phyloP scores from a whole-genome alignment of 1,140 invertebrate species.

The Tetramorium alpestre region DNA sequence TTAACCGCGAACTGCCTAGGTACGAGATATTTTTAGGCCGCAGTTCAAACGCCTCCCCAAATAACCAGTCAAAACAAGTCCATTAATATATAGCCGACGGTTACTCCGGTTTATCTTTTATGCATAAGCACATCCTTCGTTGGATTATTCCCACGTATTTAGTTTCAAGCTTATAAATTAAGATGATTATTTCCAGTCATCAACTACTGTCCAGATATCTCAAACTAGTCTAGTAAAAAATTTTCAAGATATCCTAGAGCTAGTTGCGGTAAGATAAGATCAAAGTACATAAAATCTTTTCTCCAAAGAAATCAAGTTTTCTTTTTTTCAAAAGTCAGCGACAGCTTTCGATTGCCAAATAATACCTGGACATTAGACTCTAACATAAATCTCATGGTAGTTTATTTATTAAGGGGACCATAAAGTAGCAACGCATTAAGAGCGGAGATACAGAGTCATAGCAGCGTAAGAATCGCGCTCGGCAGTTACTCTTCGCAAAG shows the following conservation, averaged over 20 bases:
- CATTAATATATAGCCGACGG: conserved; percentile 62
- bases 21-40: conserved; percentile 67
- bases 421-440: conserved; percentile 33
- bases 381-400: neutral
- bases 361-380: neutral
- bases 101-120: conserved; percentile 48
- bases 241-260: neutral
- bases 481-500: conserved; percentile 40
- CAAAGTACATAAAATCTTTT: neutral
- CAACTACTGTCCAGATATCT: neutral
- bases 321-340: neutral
- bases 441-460: conserved; percentile 39
- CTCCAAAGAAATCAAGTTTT: neutral
- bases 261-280: neutral
- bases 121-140: conserved; percentile 33
- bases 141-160: conserved; percentile 34
- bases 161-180: neutral
- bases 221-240: neutral
- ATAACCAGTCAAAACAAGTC: conserved; percentile 72
- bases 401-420: conserved; percentile 36
- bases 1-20: conserved; percentile 49
- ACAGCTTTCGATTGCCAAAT: neutral
- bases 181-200: conserved; percentile 12
- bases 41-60: conserved; percentile 54
- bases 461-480: conserved; percentile 42